Evolutionary conservation across 53 echinoderm and acorn worm species (phyloP), one percentile per base, ranked within the genome.

Genomic region (Astropecten irregularis): DNA sequence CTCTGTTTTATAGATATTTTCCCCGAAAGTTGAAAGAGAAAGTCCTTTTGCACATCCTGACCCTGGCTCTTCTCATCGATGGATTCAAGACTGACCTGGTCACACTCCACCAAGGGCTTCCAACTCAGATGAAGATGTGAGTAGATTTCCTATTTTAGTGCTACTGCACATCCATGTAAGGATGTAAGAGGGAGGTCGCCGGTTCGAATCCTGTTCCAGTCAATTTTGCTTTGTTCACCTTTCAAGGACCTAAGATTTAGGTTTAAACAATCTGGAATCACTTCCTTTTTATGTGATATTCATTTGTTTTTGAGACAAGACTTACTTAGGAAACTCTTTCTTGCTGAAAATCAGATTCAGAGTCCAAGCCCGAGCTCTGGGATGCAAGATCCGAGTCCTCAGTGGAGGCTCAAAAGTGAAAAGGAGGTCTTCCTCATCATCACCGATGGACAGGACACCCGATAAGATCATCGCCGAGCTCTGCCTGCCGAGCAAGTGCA

Each of bases 21-120:
- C 84, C 95, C 1, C 63, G 74, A 40, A 62, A 77, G 62, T 66
- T 91, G 25, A 94, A 90, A 68, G 92, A 92, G 54, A 97, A 92
- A 68, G 71, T 94, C 36, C 48, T 94, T 28, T 44, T 85, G 3
- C 85, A 94, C 55, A 88, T 94, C 31, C 50, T 97, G 20, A 83
- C 94, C 1, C 55, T 97, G 20, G 91, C 97, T 28, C 92, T 92
- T 18, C 82, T 91, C 4, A 36, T 94, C 7, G 97, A 97, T 40
- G 81, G 73, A 25, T 97, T 90, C 59, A 77, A 73, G n/a, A 87
- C 94, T 9, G 53, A 84, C 33, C 84, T 94, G 42, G 23, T 66
- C 8, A 56, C 53, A 0, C 81, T 97, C n/a, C 93, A 90, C 53
- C 87, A 20, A 14, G 90, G 87, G n/a, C 64, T 87, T 2, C 58